Evolutionary conservation across 2,888 invertebrate species (phyloP).

Genomic region (Parnassius glacialis): DNA sequence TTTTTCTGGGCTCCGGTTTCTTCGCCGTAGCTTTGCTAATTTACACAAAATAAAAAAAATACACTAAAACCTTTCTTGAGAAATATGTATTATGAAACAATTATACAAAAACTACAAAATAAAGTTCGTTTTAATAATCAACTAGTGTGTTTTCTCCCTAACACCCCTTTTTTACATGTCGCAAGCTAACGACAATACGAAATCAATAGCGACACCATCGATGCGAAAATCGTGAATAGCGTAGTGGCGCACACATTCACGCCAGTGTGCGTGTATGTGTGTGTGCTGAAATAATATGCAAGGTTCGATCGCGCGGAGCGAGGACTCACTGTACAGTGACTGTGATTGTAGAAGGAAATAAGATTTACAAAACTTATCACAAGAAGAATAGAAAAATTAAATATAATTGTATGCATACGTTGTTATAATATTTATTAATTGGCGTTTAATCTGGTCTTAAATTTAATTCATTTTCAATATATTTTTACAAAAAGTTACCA

Average conservation of each 20-base stretch:
- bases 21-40: too few relatives aligned
- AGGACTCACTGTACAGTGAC: conserved; percentile 66
- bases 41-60: too few relatives aligned
- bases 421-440: too few relatives aligned
- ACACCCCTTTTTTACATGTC: conserved; percentile 79
- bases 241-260: conserved; percentile 52
- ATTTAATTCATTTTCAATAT: too few relatives aligned
- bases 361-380: not conserved
- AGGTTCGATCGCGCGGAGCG: conserved; percentile 63
- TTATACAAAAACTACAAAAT: conserved; percentile 8
- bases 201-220: conserved; percentile 81
- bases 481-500: too few relatives aligned
- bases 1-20: too few relatives aligned
- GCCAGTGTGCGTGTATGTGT: conserved; percentile 33
- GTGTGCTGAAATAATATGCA: conserved; percentile 74
- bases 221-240: conserved; percentile 79
- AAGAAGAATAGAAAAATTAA: too few relatives aligned
- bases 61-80: too few relatives aligned
- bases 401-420: too few relatives aligned
- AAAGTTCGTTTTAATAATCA: conserved; percentile 29
- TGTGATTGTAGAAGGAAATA: conserved; percentile 75
- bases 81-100: too few relatives aligned
- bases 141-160: conserved; percentile 50
- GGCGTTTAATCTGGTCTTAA: too few relatives aligned
- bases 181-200: conserved; percentile 79